phyloP scores from a whole-genome alignment of 2,113 vertebrate genomes.

The Abramis brama region DNA sequence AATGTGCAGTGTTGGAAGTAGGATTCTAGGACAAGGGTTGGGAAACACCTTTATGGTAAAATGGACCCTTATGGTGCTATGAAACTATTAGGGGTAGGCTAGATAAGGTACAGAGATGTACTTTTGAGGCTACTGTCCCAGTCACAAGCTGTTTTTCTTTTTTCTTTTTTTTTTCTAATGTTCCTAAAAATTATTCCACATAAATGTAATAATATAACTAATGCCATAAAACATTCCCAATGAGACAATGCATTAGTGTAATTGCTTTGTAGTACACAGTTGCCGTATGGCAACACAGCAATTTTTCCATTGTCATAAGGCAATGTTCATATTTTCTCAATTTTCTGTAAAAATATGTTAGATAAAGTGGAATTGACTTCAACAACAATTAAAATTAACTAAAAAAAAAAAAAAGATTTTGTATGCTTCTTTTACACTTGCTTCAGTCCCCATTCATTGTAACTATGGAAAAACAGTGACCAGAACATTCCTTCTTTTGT shows the following conservation, averaged over 20 bases:
- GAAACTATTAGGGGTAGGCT: background rate
- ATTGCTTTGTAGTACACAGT: background rate
- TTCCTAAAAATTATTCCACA: background rate
- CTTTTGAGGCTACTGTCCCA: background rate
- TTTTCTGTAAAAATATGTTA: background rate
- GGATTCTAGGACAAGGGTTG: too few species aligned
- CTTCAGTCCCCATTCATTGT: background rate
- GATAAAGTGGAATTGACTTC: background rate
- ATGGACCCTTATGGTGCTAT: background rate
- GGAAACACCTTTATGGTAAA: background rate
- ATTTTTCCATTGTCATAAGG: background rate
- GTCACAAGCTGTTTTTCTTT: background rate
- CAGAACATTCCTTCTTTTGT: background rate
- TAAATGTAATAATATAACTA: background rate
- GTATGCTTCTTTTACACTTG: background rate
- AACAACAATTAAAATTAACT: background rate
- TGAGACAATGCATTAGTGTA: background rate
- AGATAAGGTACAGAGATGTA: background rate
- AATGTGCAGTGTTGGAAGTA: too few species aligned
- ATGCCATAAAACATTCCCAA: background rate
- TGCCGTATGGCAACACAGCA: background rate
- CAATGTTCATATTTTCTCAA: background rate
- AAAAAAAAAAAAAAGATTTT: background rate
- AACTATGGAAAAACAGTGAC: background rate
- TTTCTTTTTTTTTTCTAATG: too few species aligned